Conservation (phyloP, 2,888 invertebrate species). For the Trissolcus brochymenae region DNA sequence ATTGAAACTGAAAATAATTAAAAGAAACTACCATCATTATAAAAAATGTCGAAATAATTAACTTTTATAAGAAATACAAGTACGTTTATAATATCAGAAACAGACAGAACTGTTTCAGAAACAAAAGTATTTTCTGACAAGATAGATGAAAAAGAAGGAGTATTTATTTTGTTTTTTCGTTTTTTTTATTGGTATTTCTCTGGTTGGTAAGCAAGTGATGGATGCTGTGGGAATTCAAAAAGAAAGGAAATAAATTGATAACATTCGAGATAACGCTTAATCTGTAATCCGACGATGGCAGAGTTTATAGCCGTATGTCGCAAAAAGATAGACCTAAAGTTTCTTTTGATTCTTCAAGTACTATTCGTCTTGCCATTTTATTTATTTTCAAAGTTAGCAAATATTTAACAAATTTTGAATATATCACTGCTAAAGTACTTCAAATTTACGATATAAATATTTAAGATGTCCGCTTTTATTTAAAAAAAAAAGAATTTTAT, state of each 20-base stretch:
- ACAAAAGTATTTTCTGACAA: background rate
- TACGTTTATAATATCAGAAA: background rate
- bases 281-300: constrained; percentile 24
- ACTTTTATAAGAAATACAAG: background rate
- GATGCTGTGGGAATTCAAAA: constrained; percentile 18
- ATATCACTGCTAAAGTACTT: too few relatives aligned
- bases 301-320: constrained; percentile 11
- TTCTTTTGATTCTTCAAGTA: constrained; percentile 1
- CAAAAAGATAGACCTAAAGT: constrained; percentile 8
- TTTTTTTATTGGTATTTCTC: constrained; percentile 4
- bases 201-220: constrained; percentile 11
- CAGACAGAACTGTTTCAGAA: background rate
- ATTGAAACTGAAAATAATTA: too few relatives aligned
- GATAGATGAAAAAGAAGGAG: background rate
- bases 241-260: constrained; percentile 24
- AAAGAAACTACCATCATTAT: too few relatives aligned
- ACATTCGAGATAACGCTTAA: constrained; percentile 25
- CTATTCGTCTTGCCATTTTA: background rate
- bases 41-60: too few relatives aligned
- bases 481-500: too few relatives aligned
- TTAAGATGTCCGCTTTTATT: too few relatives aligned
- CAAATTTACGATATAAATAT: too few relatives aligned
- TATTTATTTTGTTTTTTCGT: constrained; percentile 2
- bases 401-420: background rate
- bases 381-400: background rate